Evolutionary conservation across 2,113 vertebrate genomes (phyloP).

Genomic region (Mustela nigripes): DNA sequence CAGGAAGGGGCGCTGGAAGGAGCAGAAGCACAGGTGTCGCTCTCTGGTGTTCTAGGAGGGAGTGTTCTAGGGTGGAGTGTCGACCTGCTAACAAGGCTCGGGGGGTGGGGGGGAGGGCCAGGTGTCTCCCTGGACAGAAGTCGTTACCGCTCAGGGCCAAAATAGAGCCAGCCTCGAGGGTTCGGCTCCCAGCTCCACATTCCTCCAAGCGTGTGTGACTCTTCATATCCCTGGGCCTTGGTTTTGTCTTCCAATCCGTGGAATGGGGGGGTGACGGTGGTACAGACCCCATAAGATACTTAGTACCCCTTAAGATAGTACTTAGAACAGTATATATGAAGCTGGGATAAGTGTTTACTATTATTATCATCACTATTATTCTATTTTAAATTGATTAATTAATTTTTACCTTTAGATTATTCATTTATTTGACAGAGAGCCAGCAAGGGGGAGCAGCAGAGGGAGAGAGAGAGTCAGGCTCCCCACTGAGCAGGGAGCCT

Average conservation of each 20-base stretch:
- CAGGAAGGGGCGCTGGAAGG: not conserved
- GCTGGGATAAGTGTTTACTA: not conserved
- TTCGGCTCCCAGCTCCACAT: not conserved
- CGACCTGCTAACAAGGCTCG: not conserved
- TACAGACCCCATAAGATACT: not conserved
- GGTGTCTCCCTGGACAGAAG: not conserved
- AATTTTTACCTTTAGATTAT: not conserved
- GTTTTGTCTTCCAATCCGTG: conserved; percentile 9
- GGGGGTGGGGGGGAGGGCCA: not conserved
- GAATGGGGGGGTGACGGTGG: not conserved
- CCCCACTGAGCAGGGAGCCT: too few relatives aligned
- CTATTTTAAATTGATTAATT: not conserved
- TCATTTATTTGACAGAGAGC: not conserved
- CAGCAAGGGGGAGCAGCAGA: not conserved
- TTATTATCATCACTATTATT: not conserved
- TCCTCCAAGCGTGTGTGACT: not conserved
- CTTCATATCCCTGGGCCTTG: not conserved
- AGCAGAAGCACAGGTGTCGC: not conserved
- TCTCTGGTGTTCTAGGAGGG: too few relatives aligned
- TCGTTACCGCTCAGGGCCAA: accelerated
- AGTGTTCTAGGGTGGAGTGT: not conserved
- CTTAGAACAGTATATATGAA: not conserved
- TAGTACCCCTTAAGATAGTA: not conserved
- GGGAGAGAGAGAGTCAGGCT: not conserved
- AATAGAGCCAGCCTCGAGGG: not conserved